Percentiles rank a stretch among this genome's conserved stretches.
phyloP scores from a whole-genome alignment of 1,140 invertebrate species.

The Hycleus phaleratus region DNA sequence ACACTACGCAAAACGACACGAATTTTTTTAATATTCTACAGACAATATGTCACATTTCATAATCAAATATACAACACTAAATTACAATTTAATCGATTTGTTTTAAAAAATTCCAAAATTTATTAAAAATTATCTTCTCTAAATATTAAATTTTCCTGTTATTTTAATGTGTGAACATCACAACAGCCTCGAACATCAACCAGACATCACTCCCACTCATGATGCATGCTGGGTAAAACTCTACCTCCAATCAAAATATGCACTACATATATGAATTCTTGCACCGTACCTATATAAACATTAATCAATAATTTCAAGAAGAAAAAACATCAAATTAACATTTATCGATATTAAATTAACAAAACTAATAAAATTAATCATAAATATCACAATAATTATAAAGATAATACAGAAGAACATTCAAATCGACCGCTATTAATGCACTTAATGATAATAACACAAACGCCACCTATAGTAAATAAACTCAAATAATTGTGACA shows the following conservation, averaged over 20 bases:
- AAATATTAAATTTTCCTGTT: neutral
- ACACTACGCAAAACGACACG: constrained; percentile 1
- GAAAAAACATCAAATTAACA: no score
- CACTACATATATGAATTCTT: neutral
- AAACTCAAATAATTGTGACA: no score
- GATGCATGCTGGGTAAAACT: constrained; percentile 24
- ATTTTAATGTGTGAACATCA: neutral
- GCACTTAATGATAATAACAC: no score
- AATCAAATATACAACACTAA: neutral
- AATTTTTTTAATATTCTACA: no score
- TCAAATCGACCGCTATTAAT: no score
- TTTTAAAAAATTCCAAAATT: neutral
- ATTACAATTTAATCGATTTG: neutral
- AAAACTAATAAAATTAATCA: no score
- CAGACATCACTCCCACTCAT: constrained; percentile 28
- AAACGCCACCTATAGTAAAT: no score
- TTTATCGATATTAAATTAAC: no score
- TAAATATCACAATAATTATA: no score
- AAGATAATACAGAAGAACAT: no score
- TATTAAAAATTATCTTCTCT: neutral
- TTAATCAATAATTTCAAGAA: neutral
- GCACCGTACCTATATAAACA: neutral
- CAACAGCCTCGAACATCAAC: constrained; percentile 12
- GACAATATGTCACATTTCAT: neutral
- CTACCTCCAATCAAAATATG: neutral